Conservation (phyloP, 2,888 invertebrate species). For the Eumerus sabulonum region DNA sequence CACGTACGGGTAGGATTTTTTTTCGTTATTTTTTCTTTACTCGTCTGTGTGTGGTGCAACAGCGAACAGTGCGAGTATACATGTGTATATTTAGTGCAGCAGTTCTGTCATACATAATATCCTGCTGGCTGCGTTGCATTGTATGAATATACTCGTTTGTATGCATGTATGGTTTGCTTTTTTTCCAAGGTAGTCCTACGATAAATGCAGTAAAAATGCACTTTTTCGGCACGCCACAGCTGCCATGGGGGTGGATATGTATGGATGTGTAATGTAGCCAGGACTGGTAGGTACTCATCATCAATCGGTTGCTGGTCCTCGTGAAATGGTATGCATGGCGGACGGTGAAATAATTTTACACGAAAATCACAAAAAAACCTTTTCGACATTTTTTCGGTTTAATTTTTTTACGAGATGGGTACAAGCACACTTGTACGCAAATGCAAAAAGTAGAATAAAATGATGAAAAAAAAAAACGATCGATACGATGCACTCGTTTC, state of each 20-base stretch:
- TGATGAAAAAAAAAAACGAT: constrained; percentile 74
- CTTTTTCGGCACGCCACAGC: constrained; percentile 48
- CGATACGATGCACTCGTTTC: constrained; percentile 79
- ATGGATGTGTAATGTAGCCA: no score
- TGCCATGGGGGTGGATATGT: background rate
- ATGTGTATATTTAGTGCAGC: constrained; percentile 45
- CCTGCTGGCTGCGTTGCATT: constrained; percentile 53
- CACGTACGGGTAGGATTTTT: constrained; percentile 41
- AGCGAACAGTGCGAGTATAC: constrained; percentile 5
- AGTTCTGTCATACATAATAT: constrained; percentile 53
- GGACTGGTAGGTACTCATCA: no score
- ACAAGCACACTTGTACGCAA: constrained; percentile 48
- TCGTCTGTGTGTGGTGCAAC: background rate
- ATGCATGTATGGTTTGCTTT: no score
- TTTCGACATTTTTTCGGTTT: constrained; percentile 4
- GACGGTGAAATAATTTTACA: constrained; percentile 36
- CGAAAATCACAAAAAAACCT: constrained; percentile 44
- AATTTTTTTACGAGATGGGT: constrained; percentile 24
- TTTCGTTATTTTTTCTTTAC: background rate
- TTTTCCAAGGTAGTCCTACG: background rate
- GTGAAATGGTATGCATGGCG: background rate
- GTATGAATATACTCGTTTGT: no score
- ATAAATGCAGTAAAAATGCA: constrained; percentile 61
- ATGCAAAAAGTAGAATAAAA: constrained; percentile 45
- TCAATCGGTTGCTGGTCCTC: constrained; percentile 14